Evolutionary conservation across 2,888 invertebrate genomes (phyloP).

Genomic region (Drosophila anceps): DNA sequence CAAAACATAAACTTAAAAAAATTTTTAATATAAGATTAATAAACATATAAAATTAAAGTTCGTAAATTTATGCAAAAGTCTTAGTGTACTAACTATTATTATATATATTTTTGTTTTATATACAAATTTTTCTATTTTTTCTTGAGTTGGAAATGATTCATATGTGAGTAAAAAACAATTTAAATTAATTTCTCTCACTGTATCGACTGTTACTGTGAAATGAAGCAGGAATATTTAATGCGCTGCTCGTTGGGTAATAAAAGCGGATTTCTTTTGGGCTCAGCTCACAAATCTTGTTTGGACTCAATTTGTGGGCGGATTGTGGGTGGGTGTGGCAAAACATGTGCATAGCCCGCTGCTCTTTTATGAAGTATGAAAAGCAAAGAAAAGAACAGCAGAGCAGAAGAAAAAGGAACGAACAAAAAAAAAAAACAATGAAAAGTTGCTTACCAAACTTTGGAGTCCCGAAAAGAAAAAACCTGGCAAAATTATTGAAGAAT

Average conservation of each 20-base stretch:
- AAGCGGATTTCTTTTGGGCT: slow-evolving; percentile 65
- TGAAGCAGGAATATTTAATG: slow-evolving; percentile 79
- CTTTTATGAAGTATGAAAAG: slow-evolving; percentile 59
- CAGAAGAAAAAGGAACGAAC: slow-evolving; percentile 4
- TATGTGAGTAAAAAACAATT: too few relatives aligned
- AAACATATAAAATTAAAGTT: too few relatives aligned
- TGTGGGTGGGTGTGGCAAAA: background rate
- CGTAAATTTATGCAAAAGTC: too few relatives aligned
- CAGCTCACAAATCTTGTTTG: slow-evolving; percentile 70
- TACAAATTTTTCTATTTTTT: too few relatives aligned
- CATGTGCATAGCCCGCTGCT: slow-evolving; percentile 37
- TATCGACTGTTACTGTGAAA: slow-evolving; percentile 48
- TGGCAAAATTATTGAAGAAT: slow-evolving; percentile 58
- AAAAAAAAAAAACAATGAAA: slow-evolving; percentile 22
- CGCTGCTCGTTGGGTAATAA: slow-evolving; percentile 64
- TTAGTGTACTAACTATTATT: too few relatives aligned
- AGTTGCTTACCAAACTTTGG: slow-evolving; percentile 48
- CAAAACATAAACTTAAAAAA: too few relatives aligned
- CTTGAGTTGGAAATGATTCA: background rate
- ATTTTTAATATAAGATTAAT: too few relatives aligned
- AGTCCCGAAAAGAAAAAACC: slow-evolving; percentile 27
- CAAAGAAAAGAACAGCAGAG: slow-evolving; percentile 5
- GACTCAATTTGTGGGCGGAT: slow-evolving; percentile 42
- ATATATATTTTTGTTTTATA: too few relatives aligned
- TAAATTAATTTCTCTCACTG: background rate